Conservation (phyloP, 2,113 vertebrate species). For the Danionella cerebrum region DNA sequence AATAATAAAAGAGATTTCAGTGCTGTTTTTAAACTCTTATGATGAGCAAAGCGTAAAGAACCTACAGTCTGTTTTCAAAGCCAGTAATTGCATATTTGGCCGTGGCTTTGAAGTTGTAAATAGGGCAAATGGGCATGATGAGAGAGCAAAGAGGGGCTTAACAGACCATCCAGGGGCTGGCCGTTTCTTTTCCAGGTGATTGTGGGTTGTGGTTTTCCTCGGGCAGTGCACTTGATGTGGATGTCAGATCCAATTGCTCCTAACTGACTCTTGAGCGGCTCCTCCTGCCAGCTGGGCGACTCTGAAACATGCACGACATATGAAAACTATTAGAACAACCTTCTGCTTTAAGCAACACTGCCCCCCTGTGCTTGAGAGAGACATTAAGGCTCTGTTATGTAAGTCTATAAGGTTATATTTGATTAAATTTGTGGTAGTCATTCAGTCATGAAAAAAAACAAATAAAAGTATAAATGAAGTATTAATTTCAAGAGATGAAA, state of each 20-base stretch:
- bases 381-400: neutral
- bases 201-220: conserved; percentile 73
- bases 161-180: conserved; percentile 67
- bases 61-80: neutral
- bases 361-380: neutral
- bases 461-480: no score
- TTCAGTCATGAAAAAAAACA: no score
- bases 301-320: conserved; percentile 59
- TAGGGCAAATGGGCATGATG: neutral
- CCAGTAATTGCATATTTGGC: neutral
- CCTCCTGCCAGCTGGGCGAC: conserved; percentile 77
- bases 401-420: neutral
- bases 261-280: conserved; percentile 68
- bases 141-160: neutral
- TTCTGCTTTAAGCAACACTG: conserved; percentile 11
- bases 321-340: neutral
- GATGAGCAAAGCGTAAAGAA: neutral
- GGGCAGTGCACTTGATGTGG: conserved; percentile 74
- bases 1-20: no score
- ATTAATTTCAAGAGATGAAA: no score
- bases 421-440: neutral
- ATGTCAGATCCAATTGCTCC: conserved; percentile 68
- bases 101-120: neutral
- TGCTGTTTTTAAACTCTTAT: neutral
- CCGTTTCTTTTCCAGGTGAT: conserved; percentile 83